Evolutionary conservation across 2,113 vertebrate species (phyloP).

Genomic region (western clawed frog (Xenopus tropicalis)): UCB_Xtro_10.0 CM004444.2:122492501-122493000

Average conservation of each 20-base stretch:
- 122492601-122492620: neutral
- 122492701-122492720: constrained; percentile 37
- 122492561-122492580: neutral
- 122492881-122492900: neutral
- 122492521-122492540: neutral
- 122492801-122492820: constrained; percentile 19
- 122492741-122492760: constrained; percentile 48
- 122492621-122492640: neutral
- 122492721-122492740: constrained; percentile 42
- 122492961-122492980: neutral
- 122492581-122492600: neutral
- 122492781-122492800: neutral
- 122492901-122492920: too few species aligned
- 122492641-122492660: neutral
- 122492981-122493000: too few species aligned
- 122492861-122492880: neutral
- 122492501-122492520: neutral
- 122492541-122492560: too few species aligned
- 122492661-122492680: neutral
- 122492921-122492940: too few species aligned
- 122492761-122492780: constrained; percentile 43
- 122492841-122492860: neutral
- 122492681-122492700: neutral
- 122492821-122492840: neutral
- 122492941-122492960: neutral